phyloP scores from a whole-genome alignment of 2,888 invertebrate species.

The Atrina japonica region DNA sequence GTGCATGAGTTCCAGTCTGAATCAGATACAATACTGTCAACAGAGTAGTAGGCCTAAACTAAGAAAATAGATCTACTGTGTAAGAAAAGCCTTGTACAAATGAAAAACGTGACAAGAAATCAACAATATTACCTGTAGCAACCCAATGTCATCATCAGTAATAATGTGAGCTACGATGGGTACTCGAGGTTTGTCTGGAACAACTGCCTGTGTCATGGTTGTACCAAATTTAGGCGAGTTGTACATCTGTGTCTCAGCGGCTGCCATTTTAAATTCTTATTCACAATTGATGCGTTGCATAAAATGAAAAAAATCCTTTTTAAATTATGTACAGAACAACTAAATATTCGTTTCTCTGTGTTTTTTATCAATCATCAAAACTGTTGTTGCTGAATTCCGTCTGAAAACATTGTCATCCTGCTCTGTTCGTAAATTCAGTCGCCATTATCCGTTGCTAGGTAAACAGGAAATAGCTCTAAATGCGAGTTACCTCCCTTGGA shows the following conservation, averaged over 20 bases:
- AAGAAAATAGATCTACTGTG: no score
- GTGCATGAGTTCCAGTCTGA: no score
- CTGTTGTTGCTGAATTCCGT: constrained; percentile 8
- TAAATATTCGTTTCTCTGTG: no score
- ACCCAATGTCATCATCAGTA: constrained; percentile 78
- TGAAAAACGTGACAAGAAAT: no score
- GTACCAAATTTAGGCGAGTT: constrained; percentile 9
- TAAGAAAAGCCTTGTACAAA: no score
- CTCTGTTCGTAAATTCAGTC: constrained; percentile 14
- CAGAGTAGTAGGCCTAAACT: no score
- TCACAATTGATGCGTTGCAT: neutral
- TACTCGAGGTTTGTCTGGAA: constrained; percentile 55
- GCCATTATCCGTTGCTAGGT: constrained; percentile 47
- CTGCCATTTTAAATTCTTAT: constrained; percentile 28
- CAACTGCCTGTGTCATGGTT: constrained; percentile 34
- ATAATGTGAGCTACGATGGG: constrained; percentile 78
- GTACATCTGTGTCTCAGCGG: constrained; percentile 26
- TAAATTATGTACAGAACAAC: neutral
- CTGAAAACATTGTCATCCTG: constrained; percentile 29
- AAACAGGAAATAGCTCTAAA: constrained; percentile 37
- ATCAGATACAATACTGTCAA: no score
- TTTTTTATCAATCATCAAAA: no score
- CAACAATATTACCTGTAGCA: constrained; percentile 74
- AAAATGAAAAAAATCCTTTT: neutral
- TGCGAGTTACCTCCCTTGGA: constrained; percentile 1